A percentile compares a stretch with the other conserved stretches of the same genome.
phyloP scores from a whole-genome alignment of 1,140 invertebrate genomes.

The Epicauta chinensis region DNA sequence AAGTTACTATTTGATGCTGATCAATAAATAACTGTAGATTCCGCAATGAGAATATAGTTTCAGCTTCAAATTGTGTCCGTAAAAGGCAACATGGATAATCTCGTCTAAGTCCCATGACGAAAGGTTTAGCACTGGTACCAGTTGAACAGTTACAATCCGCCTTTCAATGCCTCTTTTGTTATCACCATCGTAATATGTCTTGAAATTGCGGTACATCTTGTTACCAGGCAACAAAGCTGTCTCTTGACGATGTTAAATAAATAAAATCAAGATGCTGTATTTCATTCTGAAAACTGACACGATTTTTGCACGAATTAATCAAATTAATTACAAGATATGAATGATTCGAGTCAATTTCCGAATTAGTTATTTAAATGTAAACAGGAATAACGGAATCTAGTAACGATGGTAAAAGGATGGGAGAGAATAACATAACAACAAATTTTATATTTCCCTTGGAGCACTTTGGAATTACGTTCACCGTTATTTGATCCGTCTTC shows the following conservation, averaged over 20 bases:
- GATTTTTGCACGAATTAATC: too few species aligned
- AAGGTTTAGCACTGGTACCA: conserved; percentile 14
- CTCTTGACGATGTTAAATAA: not conserved
- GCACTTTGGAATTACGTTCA: conserved; percentile 6
- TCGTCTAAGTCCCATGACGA: conserved; percentile 10
- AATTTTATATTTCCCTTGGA: conserved; percentile 13
- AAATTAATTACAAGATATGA: conserved; percentile 3
- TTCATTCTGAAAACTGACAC: too few species aligned
- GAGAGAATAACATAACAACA: conserved; percentile 6
- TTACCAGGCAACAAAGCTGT: conserved; percentile 9
- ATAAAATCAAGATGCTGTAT: conserved; percentile 3
- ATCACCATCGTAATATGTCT: conserved; percentile 17
- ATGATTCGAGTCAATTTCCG: conserved; percentile 6
- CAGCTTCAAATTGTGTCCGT: too few species aligned
- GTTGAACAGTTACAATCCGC: conserved; percentile 14
- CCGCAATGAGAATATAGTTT: too few species aligned
- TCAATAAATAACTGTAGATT: too few species aligned
- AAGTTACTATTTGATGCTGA: too few species aligned
- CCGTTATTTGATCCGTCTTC: conserved; percentile 8
- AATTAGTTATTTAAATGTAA: conserved; percentile 7
- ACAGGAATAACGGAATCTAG: conserved; percentile 5
- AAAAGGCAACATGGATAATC: conserved; percentile 3
- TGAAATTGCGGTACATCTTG: conserved; percentile 16
- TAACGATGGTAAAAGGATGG: conserved; percentile 2
- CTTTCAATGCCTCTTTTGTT: conserved; percentile 10